Evolutionary conservation across 2,888 invertebrate species (phyloP).

Genomic region (Drosophila cognata): DNA sequence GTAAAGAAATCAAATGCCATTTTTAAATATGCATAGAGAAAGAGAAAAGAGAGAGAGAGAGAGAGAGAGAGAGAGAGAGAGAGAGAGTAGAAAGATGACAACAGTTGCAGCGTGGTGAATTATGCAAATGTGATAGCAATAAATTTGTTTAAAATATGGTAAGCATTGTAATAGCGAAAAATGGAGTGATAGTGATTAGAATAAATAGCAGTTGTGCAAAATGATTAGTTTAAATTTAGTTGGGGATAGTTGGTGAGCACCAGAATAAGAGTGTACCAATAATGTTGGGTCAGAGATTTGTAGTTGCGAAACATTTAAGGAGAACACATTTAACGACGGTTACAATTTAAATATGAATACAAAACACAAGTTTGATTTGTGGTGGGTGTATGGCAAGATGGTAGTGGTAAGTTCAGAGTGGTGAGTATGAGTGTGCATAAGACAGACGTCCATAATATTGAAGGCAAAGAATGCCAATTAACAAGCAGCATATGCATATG

Average conservation of each 20-base stretch:
- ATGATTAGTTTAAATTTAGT: not conserved
- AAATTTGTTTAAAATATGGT: not conserved
- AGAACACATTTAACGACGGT: not conserved
- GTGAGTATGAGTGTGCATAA: conserved; percentile 12
- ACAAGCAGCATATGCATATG: conserved; percentile 11
- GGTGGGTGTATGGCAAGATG: not conserved
- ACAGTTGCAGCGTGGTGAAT: conserved; percentile 37
- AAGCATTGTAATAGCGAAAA: not conserved
- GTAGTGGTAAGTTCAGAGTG: not conserved
- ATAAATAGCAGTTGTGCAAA: conserved; percentile 1
- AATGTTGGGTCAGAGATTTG: not conserved
- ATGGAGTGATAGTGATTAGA: not conserved
- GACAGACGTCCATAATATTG: conserved; percentile 38
- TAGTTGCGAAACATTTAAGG: not conserved
- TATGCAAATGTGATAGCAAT: conserved; percentile 3
- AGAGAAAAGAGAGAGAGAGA: conserved; percentile 21
- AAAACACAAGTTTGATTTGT: not conserved
- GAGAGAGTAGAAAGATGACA: conserved; percentile 27
- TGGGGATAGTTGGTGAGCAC: not conserved
- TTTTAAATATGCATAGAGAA: conserved; percentile 18
- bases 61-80: not conserved
- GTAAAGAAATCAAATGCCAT: conserved; percentile 15
- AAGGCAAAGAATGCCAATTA: conserved; percentile 22
- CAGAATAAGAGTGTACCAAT: not conserved
- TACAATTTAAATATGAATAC: not conserved